Evolutionary conservation across 1,140 invertebrate species (phyloP).

Genomic region (Calliopsis andreniformis): DNA sequence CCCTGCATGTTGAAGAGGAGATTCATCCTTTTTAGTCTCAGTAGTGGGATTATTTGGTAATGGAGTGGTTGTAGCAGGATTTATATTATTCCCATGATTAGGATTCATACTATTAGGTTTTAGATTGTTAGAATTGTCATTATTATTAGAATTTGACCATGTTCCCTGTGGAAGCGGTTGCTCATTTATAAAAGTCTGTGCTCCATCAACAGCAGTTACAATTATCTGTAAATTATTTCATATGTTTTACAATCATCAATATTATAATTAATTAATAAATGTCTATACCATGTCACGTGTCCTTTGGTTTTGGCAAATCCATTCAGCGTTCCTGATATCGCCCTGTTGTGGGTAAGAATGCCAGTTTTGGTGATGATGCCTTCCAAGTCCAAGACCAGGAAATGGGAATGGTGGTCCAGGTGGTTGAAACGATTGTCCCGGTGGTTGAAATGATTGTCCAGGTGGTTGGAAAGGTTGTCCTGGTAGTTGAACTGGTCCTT

Average conservation of each 20-base stretch:
- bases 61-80: background rate
- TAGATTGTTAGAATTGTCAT: background rate
- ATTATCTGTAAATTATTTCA: conserved; percentile 2
- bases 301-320: conserved; percentile 51
- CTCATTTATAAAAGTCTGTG: background rate
- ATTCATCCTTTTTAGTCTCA: background rate
- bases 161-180: background rate
- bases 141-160: background rate
- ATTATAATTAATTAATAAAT: too few species aligned
- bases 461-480: background rate
- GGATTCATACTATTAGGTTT: background rate
- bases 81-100: background rate
- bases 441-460: background rate
- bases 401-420: background rate
- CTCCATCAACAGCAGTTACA: background rate
- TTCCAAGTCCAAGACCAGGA: background rate
- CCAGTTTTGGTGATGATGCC: background rate
- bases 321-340: conserved; percentile 23
- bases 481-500: background rate
- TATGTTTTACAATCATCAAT: too few species aligned
- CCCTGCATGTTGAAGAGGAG: background rate
- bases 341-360: background rate
- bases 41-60: background rate
- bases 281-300: conserved; percentile 50
- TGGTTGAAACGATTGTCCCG: background rate